Evolutionary conservation across 2,888 invertebrate species (phyloP).

Genomic region (Limnephilus lunatus): DNA sequence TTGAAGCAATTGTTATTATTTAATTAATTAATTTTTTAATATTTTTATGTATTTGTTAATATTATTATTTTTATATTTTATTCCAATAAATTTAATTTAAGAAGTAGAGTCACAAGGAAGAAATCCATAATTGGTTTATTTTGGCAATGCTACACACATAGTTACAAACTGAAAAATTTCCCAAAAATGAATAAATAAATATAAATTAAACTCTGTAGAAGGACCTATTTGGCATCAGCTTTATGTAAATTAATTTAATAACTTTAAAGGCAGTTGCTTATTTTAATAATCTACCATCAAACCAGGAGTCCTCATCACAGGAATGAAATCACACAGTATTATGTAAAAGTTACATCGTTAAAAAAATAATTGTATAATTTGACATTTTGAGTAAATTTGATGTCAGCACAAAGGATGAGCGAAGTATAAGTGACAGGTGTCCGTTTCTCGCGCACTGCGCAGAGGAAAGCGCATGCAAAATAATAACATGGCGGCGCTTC

Average conservation of each 20-base stretch:
- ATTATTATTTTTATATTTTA: too few relatives aligned
- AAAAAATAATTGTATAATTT: constrained; percentile 17
- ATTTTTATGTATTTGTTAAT: too few relatives aligned
- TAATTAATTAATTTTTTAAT: too few relatives aligned
- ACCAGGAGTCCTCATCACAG: not conserved
- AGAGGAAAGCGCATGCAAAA: constrained; percentile 55
- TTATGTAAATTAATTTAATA: not conserved
- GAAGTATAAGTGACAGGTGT: constrained; percentile 40
- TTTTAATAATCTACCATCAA: not conserved
- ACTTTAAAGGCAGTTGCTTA: not conserved
- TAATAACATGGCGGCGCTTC: constrained; percentile 48
- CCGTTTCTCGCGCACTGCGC: constrained; percentile 28
- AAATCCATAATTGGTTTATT: too few relatives aligned
- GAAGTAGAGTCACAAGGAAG: too few relatives aligned
- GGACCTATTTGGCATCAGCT: too few relatives aligned
- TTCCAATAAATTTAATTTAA: too few relatives aligned
- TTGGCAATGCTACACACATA: too few relatives aligned
- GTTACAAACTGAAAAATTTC: too few relatives aligned
- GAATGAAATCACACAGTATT: not conserved
- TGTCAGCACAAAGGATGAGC: not conserved
- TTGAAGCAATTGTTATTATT: too few relatives aligned
- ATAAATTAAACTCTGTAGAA: too few relatives aligned
- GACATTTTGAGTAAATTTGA: constrained; percentile 3
- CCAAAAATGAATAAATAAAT: too few relatives aligned
- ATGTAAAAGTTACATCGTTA: not conserved